Conservation (phyloP, 2,113 vertebrate species). For the Zosterops lateralis region DNA sequence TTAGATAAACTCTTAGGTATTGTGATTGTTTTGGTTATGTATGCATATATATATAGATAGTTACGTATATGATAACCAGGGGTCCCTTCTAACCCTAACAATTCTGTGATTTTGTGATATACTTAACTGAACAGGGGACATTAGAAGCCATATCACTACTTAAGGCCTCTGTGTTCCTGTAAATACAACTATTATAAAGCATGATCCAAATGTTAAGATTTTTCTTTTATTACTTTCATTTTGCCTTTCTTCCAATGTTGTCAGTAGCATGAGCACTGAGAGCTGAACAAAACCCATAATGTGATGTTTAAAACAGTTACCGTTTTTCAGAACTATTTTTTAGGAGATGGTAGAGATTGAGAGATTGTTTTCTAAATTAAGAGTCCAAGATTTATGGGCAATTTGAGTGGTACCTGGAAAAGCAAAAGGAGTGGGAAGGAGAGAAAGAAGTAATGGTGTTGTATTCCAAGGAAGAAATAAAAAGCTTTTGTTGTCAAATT, state of each 20-base stretch:
- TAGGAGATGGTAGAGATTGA: constrained; percentile 16
- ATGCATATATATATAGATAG: background rate
- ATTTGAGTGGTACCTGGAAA: constrained; percentile 43
- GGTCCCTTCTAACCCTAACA: background rate
- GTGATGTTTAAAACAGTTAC: constrained; percentile 5
- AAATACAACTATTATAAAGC: background rate
- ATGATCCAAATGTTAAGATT: background rate
- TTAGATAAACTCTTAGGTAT: background rate
- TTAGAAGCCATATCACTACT: background rate
- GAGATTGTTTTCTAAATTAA: constrained; percentile 39
- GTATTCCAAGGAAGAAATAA: constrained; percentile 28
- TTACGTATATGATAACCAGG: background rate
- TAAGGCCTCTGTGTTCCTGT: background rate
- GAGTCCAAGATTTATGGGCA: constrained; percentile 20
- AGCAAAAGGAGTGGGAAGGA: background rate
- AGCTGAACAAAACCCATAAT: background rate
- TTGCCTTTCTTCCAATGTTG: background rate
- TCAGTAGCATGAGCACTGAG: background rate
- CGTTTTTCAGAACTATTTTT: constrained; percentile 22
- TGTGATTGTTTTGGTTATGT: background rate
- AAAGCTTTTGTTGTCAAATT: constrained; percentile 24
- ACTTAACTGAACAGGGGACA: background rate
- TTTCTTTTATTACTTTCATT: constrained; percentile 29
- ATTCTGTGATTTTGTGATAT: background rate
- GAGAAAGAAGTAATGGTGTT: background rate